phyloP scores from a whole-genome alignment of 53 echinoderm and acorn worm genomes.

The Astropecten irregularis region DNA sequence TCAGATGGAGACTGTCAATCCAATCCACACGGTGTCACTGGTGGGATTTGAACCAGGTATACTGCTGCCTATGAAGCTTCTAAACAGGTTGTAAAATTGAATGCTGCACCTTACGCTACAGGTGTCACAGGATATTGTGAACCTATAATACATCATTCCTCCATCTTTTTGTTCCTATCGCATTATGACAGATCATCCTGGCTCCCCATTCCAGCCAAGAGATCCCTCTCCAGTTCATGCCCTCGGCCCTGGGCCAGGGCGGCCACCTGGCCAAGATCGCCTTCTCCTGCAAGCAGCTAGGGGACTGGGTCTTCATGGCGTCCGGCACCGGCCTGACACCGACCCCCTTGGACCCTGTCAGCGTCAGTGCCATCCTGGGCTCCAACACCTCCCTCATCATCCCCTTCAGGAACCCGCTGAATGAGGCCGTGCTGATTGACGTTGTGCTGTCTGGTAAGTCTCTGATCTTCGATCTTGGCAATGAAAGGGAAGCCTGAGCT shows the following conservation, averaged over 20 bases:
- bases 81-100: no score
- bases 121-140: no score
- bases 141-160: no score
- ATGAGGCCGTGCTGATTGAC: conserved; percentile 86
- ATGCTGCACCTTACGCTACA: no score
- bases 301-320: conserved; percentile 88
- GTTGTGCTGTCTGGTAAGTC: conserved; percentile 85
- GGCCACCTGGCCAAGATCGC: conserved; percentile 87
- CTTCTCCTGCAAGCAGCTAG: conserved; percentile 92
- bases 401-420: conserved; percentile 92
- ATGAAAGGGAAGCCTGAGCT: no score
- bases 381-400: conserved; percentile 97
- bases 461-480: no score
- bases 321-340: conserved; percentile 92
- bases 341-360: conserved; percentile 89
- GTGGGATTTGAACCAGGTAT: no score
- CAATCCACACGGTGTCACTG: no score
- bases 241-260: conserved; percentile 88
- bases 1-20: no score
- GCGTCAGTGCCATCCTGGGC: conserved; percentile 85
- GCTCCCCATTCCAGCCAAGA: conserved; percentile 88
- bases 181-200: conserved; percentile 69
- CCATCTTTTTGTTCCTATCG: no score
- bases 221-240: conserved; percentile 95
- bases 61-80: no score